phyloP scores from a whole-genome alignment of 1,140 invertebrate genomes.

The Caenorhabditis brenneri region DNA sequence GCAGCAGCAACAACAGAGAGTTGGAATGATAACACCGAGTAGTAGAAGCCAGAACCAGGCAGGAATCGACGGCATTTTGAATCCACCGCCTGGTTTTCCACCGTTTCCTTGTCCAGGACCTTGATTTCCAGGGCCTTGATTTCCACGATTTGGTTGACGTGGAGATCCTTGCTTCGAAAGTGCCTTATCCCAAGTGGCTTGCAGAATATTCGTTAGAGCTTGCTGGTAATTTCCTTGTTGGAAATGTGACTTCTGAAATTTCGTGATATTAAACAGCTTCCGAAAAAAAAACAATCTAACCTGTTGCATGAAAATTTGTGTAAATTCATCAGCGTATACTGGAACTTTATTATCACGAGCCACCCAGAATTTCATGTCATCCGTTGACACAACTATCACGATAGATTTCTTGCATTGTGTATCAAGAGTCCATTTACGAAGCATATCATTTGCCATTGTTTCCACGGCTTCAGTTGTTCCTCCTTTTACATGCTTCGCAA shows the following conservation, averaged over 20 bases:
- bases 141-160: conserved; percentile 18
- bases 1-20: conserved; percentile 50
- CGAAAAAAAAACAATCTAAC: conserved; percentile 37
- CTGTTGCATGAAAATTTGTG: conserved; percentile 63
- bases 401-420: conserved; percentile 65
- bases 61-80: conserved; percentile 48
- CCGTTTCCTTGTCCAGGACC: conserved; percentile 31
- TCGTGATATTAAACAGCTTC: neutral
- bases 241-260: conserved; percentile 62
- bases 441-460: conserved; percentile 67
- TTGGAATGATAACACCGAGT: conserved; percentile 50
- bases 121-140: conserved; percentile 42
- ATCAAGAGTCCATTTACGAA: conserved; percentile 64
- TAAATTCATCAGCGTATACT: conserved; percentile 68
- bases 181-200: conserved; percentile 61
- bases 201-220: conserved; percentile 65
- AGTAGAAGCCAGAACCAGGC: conserved; percentile 51
- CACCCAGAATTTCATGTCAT: conserved; percentile 68
- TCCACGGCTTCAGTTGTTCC: conserved; percentile 62
- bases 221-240: conserved; percentile 59
- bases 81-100: neutral
- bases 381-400: conserved; percentile 63
- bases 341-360: conserved; percentile 65
- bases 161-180: conserved; percentile 61
- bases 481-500: conserved; percentile 64